phyloP scores from a whole-genome alignment of 2,888 invertebrate species.

The Pachydiplax longipennis region DNA sequence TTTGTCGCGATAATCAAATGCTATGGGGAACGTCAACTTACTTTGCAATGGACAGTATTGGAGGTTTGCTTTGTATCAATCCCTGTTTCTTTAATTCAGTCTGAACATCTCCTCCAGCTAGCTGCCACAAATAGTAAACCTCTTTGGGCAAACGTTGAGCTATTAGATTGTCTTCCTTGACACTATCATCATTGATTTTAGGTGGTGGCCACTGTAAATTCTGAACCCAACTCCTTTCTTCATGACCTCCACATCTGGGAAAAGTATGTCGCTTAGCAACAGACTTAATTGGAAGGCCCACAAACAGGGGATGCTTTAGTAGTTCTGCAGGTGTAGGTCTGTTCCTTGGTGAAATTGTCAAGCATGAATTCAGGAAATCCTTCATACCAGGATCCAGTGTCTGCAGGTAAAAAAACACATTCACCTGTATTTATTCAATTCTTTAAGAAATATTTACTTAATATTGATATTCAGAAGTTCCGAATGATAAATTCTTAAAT shows the following conservation, averaged over 20 bases:
- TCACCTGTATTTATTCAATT: neutral
- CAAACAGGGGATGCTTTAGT: constrained; percentile 65
- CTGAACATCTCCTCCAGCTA: constrained; percentile 94
- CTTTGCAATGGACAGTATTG: constrained; percentile 61
- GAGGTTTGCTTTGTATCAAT: constrained; percentile 81
- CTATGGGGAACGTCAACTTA: constrained; percentile 51
- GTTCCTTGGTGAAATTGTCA: constrained; percentile 71
- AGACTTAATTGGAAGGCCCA: constrained; percentile 53
- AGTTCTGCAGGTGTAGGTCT: constrained; percentile 71
- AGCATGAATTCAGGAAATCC: constrained; percentile 73
- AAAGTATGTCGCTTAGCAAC: neutral
- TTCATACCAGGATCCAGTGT: constrained; percentile 67
- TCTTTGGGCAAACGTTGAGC: constrained; percentile 72
- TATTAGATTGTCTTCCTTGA: constrained; percentile 9
- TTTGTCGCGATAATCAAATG: no score
- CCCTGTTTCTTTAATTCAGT: constrained; percentile 90
- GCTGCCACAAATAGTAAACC: constrained; percentile 92
- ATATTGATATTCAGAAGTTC: neutral
- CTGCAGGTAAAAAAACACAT: constrained; percentile 58
- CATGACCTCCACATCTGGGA: constrained; percentile 14
- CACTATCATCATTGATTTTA: neutral
- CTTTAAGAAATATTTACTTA: neutral
- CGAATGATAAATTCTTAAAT: neutral
- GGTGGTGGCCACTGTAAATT: constrained; percentile 12
- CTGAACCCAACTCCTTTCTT: constrained; percentile 21